Conservation (phyloP, 2,113 vertebrate species). For the Hypocryptadius cinnamomeus region DNA sequence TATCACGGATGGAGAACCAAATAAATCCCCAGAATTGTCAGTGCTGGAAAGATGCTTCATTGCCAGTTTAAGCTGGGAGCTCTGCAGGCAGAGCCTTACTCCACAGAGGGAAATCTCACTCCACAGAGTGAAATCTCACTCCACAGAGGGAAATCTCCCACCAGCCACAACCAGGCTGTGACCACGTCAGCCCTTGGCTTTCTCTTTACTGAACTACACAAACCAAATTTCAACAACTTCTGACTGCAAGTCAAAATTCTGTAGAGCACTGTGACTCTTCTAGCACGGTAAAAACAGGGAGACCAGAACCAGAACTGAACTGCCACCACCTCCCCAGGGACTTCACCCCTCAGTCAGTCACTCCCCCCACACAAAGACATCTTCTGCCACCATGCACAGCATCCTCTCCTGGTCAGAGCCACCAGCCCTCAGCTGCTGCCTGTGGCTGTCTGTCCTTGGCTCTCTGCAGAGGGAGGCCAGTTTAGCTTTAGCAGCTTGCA, state of each 20-base stretch:
- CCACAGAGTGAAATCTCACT: neutral
- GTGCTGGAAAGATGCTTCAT: neutral
- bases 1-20: neutral
- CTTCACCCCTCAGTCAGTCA: neutral
- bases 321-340: neutral
- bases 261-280: neutral
- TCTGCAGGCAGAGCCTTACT: neutral
- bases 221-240: neutral
- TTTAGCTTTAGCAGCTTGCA: neutral
- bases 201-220: neutral
- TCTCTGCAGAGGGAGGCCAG: neutral
- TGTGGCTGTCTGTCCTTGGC: neutral
- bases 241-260: neutral
- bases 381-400: neutral
- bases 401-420: neutral
- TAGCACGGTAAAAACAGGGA: fast-evolving
- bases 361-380: neutral
- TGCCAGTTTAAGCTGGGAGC: neutral
- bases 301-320: neutral
- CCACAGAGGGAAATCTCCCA: neutral
- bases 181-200: neutral
- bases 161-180: neutral
- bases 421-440: neutral
- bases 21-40: neutral
- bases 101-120: neutral